Conservation (phyloP, 2,888 invertebrate species). For the Toxonevra muliebris region DNA sequence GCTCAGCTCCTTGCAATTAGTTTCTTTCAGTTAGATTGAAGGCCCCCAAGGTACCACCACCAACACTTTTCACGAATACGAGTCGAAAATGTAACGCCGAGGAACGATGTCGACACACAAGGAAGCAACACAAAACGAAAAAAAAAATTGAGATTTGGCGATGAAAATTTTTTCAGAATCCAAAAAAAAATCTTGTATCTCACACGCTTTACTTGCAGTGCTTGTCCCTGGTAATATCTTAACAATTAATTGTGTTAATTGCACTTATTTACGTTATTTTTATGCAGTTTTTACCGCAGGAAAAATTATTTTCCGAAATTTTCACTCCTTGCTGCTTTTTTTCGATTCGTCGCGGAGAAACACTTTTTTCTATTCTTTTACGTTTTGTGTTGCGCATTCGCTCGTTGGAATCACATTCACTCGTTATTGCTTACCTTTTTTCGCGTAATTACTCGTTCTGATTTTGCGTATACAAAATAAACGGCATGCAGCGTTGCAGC, state of each 20-base stretch:
- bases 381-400: slow-evolving; percentile 23
- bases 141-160: slow-evolving; percentile 15
- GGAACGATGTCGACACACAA: slow-evolving; percentile 23
- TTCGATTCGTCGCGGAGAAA: slow-evolving; percentile 32
- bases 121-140: slow-evolving; percentile 29
- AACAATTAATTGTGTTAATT: slow-evolving; percentile 25
- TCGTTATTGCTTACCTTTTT: neutral
- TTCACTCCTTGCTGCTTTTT: slow-evolving; percentile 34
- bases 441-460: neutral
- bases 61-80: neutral
- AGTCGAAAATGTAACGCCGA: neutral
- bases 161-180: slow-evolving; percentile 30
- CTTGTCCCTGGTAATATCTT: neutral
- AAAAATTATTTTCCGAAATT: slow-evolving; percentile 33
- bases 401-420: slow-evolving; percentile 5
- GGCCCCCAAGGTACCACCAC: neutral
- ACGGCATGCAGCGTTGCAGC: neutral
- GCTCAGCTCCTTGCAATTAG: too few relatives aligned
- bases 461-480: neutral
- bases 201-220: neutral
- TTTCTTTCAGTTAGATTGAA: too few relatives aligned
- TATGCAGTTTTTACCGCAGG: slow-evolving; percentile 28
- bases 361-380: slow-evolving; percentile 13
- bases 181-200: slow-evolving; percentile 18
- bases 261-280: slow-evolving; percentile 28